Evolutionary conservation across 2,797 vertebrate species (phyloP).

Genomic region (Peromyscus eremicus): DNA sequence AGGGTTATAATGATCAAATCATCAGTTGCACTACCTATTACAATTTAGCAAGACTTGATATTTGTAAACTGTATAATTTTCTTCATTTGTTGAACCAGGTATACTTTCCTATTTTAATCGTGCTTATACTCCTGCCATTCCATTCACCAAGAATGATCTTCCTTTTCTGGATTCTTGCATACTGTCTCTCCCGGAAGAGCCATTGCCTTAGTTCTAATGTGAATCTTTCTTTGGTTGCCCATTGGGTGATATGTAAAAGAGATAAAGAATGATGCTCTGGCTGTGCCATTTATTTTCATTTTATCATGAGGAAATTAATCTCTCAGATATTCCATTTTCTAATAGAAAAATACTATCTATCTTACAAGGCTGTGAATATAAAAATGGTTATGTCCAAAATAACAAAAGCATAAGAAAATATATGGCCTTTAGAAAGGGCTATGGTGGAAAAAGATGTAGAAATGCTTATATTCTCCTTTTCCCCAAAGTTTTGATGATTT

Average conservation of each 20-base stretch:
- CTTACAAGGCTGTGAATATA: background rate
- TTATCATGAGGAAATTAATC: background rate
- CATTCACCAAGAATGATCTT: background rate
- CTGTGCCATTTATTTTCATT: background rate
- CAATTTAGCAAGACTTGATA: background rate
- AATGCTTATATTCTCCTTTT: background rate
- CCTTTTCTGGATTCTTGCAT: background rate
- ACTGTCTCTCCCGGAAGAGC: background rate
- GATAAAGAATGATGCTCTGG: accelerated
- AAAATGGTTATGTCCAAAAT: background rate
- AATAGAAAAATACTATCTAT: background rate
- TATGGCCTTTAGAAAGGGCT: background rate
- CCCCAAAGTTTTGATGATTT: too few relatives aligned
- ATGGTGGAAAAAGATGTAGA: background rate
- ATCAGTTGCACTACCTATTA: background rate
- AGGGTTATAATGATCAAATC: background rate
- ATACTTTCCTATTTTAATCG: background rate
- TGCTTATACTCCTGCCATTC: background rate
- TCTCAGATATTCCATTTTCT: constrained; percentile 64
- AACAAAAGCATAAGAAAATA: background rate
- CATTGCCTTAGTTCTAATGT: background rate
- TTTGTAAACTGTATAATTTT: background rate
- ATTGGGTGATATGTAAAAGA: background rate
- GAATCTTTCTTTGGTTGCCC: background rate
- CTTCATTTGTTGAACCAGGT: background rate